Evolutionary conservation across 2,113 vertebrate genomes (phyloP), one percentile per base, ranked within the genome.

Genomic region (Tragelaphus scriptus): DNA sequence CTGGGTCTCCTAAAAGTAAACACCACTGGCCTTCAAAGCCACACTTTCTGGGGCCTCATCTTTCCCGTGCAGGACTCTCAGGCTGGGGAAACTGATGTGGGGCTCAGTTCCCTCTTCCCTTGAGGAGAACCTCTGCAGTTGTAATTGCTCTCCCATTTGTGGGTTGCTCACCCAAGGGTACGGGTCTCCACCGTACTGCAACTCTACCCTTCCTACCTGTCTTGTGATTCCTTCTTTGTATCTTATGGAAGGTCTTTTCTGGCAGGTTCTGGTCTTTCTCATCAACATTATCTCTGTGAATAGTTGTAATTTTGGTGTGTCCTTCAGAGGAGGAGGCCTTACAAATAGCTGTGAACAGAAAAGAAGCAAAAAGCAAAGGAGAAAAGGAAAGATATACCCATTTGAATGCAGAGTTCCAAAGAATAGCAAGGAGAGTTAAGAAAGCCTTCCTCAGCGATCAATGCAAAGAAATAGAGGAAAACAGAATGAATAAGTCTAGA

Each of bases 121-220:
- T 32, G 28, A 32, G 28, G 79, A 51, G 9, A 51, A 12, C 28
- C 77, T 81, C 47, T 81, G 28, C 28, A 21, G 47, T 30, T 30
- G 26, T 49, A 80, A 49, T 3, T 30, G 28, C 12, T 80, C 44
- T 49, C 47, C 47, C 5, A 0, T 12, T 12, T 51, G 5, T 12
- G 28, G 47, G 47, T 51, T 32, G 28, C 79, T 30, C 47, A 81
- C 47, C 47, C 8, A 6, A 30, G 26, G 28, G 28, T 12, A 51
- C 0, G 1, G 47, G 28, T 51, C 8, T 2, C 30, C 28, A 32
- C 9, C 12, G 9, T 12, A 51, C 79, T 19, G 28, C 15, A 51
- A 32, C 79, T 81, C 28, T 2, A 17, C 28, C 47, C 47, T 47
- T 32, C 47, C 47, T 80, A 32, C 16, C 28, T 51, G 79, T 21